phyloP scores from a whole-genome alignment of 2,888 invertebrate genomes.

The Diarsia dahlii region DNA sequence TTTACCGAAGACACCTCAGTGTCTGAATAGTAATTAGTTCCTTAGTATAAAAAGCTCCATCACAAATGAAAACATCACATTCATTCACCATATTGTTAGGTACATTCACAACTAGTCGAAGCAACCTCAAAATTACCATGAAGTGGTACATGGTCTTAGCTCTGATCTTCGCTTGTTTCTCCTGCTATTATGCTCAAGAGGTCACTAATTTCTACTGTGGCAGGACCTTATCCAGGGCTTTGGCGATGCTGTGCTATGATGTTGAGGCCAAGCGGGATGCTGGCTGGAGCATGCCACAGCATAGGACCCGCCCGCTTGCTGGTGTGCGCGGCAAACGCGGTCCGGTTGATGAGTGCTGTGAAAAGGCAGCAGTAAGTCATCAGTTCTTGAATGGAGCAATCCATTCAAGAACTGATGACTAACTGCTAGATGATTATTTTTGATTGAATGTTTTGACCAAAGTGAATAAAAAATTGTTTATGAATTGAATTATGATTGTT shows the following conservation, averaged over 20 bases:
- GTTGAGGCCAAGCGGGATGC: conserved; percentile 46
- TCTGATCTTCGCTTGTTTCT: conserved; percentile 35
- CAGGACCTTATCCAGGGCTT: conserved; percentile 41
- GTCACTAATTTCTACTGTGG: conserved; percentile 49
- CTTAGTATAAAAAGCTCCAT: conserved; percentile 36
- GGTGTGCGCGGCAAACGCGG: conserved; percentile 59
- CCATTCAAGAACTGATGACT: conserved; percentile 52
- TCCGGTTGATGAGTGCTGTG: conserved; percentile 60
- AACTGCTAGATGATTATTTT: conserved; percentile 42
- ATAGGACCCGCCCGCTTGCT: conserved; percentile 22
- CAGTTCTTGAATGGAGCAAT: no score
- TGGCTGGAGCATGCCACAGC: conserved; percentile 46
- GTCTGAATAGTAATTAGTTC: conserved; percentile 49
- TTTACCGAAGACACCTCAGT: background rate
- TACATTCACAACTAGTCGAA: background rate
- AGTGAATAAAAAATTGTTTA: conserved; percentile 2
- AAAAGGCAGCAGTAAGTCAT: no score
- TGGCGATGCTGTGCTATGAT: conserved; percentile 50
- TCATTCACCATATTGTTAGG: conserved; percentile 16
- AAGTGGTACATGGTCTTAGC: conserved; percentile 34
- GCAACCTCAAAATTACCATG: conserved; percentile 27
- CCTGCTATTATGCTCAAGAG: conserved; percentile 37
- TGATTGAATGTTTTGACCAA: background rate
- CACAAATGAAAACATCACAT: conserved; percentile 17
- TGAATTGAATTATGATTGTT: background rate